Percentiles rank a stretch among this genome's conserved stretches.
Conservation (phyloP, 2,797 vertebrate species). For the Momotus momota region DNA sequence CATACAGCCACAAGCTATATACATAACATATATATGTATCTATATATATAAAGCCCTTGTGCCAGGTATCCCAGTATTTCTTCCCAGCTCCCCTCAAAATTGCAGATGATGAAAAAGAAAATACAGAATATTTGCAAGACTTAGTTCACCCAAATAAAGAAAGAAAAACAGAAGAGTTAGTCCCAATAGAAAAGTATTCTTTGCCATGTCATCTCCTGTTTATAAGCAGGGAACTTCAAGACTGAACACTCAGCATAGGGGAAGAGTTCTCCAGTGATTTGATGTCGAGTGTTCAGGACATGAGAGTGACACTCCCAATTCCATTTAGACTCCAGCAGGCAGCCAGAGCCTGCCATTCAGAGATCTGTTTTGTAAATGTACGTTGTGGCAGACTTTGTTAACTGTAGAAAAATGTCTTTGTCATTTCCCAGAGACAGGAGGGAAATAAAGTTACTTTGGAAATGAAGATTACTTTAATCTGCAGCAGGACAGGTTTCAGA, state of each 20-base stretch:
- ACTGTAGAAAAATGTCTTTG: background rate
- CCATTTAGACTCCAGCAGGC: background rate
- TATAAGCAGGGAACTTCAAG: background rate
- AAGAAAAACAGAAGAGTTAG: background rate
- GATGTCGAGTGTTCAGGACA: background rate
- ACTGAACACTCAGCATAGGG: background rate
- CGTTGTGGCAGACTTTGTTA: background rate
- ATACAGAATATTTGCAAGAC: background rate
- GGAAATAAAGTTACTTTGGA: background rate
- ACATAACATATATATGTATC: rapidly evolving
- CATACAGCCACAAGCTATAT: background rate
- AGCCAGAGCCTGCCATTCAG: background rate
- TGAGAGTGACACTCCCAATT: background rate
- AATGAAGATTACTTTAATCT: background rate
- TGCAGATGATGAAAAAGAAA: background rate
- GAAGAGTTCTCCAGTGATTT: background rate
- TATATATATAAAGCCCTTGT: background rate
- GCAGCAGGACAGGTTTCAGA: background rate
- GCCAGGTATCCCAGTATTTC: background rate
- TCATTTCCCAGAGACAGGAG: background rate
- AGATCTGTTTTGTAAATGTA: background rate
- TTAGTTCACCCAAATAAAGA: background rate
- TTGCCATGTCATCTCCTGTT: background rate
- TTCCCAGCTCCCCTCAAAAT: background rate
- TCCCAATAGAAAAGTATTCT: background rate